These are phyloP conservation scores for Strongylocentrotus purpuratus DNA, from an alignment of 35 echinoderm and acorn worm species.

Conservation along the genomic window DNA sequence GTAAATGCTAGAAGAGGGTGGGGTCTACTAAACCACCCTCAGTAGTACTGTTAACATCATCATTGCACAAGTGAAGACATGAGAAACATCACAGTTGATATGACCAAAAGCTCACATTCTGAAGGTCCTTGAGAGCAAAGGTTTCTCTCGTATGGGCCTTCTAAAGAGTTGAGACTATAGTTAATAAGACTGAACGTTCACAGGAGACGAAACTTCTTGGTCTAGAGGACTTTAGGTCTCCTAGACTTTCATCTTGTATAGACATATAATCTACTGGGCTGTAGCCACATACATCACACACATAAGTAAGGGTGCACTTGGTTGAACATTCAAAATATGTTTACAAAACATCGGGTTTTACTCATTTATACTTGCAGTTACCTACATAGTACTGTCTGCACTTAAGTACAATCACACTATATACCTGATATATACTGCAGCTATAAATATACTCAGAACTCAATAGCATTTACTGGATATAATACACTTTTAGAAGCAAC, in stretches of 20 bases:
- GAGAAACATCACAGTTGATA: background rate
- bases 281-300: background rate
- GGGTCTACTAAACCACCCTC: background rate
- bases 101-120: background rate
- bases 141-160: background rate
- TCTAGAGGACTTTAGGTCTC: background rate
- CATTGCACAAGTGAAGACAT: background rate
- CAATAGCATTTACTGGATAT: background rate
- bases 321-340: background rate
- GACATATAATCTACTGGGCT: background rate
- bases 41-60: background rate
- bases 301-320: background rate
- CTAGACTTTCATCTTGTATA: background rate
- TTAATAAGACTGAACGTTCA: background rate
- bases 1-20: background rate
- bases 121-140: background rate
- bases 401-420: background rate
- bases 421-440: background rate
- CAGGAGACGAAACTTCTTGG: background rate
- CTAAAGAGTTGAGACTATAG: background rate
- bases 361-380: background rate
- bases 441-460: background rate
- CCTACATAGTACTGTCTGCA: background rate
- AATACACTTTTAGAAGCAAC: background rate
- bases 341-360: background rate